Evolutionary conservation across 2,113 vertebrate species (phyloP).

Genomic region (Lycocorax pyrrhopterus): DNA sequence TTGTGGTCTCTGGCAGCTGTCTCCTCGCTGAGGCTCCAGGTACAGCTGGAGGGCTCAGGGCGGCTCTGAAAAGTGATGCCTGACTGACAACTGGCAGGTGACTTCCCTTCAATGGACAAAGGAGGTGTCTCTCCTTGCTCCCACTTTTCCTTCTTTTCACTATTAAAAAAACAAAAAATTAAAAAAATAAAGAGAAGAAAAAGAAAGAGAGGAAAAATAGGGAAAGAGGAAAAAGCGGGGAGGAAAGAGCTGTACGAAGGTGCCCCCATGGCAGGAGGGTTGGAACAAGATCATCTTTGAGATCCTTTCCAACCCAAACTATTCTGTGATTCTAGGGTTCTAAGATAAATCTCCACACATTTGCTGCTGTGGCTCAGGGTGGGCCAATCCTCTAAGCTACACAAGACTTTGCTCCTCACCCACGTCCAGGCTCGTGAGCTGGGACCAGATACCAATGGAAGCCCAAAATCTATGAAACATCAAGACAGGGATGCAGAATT

Average conservation of each 20-base stretch:
- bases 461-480: neutral
- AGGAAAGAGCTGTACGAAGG: neutral
- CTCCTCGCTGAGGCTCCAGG: neutral
- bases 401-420: neutral
- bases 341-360: neutral
- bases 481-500: neutral
- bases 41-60: slow-evolving; percentile 62
- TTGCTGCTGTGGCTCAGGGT: neutral
- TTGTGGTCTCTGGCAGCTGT: slow-evolving; percentile 36
- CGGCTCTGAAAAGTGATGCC: slow-evolving; percentile 56
- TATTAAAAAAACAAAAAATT: neutral
- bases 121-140: neutral
- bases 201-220: fast-evolving
- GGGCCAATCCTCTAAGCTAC: neutral
- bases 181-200: fast-evolving
- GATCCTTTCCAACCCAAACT: neutral
- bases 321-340: neutral
- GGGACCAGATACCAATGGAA: neutral
- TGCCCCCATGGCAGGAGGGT: fast-evolving
- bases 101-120: slow-evolving; percentile 61
- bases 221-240: neutral
- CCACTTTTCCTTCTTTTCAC: neutral
- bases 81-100: slow-evolving; percentile 77
- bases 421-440: neutral
- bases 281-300: neutral